Conservation (phyloP, 2,113 vertebrate genomes). For the Ancistrus triradiatus region DNA sequence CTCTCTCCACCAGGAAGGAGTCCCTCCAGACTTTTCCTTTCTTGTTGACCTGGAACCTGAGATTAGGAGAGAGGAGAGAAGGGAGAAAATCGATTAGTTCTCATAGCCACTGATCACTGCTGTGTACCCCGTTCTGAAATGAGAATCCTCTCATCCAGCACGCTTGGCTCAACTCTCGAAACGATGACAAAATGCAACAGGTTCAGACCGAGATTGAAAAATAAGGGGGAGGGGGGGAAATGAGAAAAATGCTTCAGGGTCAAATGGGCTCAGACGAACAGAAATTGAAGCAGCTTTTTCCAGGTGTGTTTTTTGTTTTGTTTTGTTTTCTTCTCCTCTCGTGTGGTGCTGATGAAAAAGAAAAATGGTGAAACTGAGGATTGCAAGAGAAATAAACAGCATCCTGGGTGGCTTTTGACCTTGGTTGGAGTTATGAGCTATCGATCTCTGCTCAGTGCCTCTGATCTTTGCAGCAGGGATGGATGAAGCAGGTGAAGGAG, state of each 20-base stretch:
- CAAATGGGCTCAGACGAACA: slow-evolving; percentile 17
- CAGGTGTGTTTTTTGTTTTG: not conserved
- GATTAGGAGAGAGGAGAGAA: slow-evolving; percentile 29
- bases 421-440: slow-evolving; percentile 45
- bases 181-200: slow-evolving; percentile 14
- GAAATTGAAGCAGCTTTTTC: slow-evolving; percentile 23
- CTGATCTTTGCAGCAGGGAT: slow-evolving; percentile 22
- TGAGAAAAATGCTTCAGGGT: not conserved
- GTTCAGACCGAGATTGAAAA: slow-evolving; percentile 9
- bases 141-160: slow-evolving; percentile 2
- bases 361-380: slow-evolving; percentile 20
- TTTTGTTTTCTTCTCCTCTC: too few species aligned
- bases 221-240: not conserved
- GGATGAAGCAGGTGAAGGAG: not conserved
- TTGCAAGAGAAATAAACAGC: slow-evolving; percentile 21
- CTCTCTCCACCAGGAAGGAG: slow-evolving; percentile 94
- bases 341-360: slow-evolving; percentile 22
- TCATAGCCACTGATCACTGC: slow-evolving; percentile 2
- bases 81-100: slow-evolving; percentile 26
- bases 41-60: slow-evolving; percentile 88
- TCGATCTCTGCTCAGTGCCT: slow-evolving; percentile 31
- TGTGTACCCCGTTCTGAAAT: not conserved
- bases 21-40: slow-evolving; percentile 91
- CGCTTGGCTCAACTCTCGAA: not conserved
- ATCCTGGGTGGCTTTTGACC: slow-evolving; percentile 35